phyloP scores from a whole-genome alignment of 2,888 invertebrate species.

The Melanargia galathea region DNA sequence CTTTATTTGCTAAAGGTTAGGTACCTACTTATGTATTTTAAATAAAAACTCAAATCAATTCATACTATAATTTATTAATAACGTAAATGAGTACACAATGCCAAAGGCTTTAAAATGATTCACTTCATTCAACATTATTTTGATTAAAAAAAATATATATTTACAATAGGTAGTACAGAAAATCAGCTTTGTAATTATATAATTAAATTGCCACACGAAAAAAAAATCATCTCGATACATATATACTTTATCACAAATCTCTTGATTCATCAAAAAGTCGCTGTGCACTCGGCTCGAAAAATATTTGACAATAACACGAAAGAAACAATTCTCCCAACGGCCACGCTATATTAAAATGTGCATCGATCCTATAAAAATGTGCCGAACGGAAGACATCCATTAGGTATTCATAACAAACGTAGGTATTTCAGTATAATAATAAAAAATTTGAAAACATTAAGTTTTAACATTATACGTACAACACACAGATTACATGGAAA shows the following conservation, averaged over 20 bases:
- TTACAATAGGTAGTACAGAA: conserved; percentile 72
- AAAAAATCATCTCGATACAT: conserved; percentile 55
- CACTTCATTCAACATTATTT: conserved; percentile 78
- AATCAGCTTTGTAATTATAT: conserved; percentile 76
- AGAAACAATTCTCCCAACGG: conserved; percentile 50
- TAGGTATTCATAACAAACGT: conserved; percentile 94
- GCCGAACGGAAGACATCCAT: conserved; percentile 84
- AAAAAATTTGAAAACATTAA: conserved; percentile 69
- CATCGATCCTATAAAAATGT: conserved; percentile 75
- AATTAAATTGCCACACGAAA: conserved; percentile 68
- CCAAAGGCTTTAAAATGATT: conserved; percentile 81
- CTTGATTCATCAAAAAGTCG: conserved; percentile 71
- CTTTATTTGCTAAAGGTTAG: not conserved
- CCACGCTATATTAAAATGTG: conserved; percentile 68
- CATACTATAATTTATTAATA: conserved; percentile 83
- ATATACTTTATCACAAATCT: conserved; percentile 73
- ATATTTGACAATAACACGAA: conserved; percentile 41
- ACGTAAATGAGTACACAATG: conserved; percentile 83
- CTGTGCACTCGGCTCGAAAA: conserved; percentile 74
- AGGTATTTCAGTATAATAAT: conserved; percentile 81
- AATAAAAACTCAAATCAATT: conserved; percentile 58
- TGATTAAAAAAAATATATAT: conserved; percentile 73
- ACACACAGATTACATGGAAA: conserved; percentile 73
- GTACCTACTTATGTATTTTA: too few species aligned
- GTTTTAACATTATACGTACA: conserved; percentile 74